Evolutionary conservation across 2,888 invertebrate species (phyloP), one percentile per base, ranked within the genome.

Genomic region (Drosophila putrida): DNA sequence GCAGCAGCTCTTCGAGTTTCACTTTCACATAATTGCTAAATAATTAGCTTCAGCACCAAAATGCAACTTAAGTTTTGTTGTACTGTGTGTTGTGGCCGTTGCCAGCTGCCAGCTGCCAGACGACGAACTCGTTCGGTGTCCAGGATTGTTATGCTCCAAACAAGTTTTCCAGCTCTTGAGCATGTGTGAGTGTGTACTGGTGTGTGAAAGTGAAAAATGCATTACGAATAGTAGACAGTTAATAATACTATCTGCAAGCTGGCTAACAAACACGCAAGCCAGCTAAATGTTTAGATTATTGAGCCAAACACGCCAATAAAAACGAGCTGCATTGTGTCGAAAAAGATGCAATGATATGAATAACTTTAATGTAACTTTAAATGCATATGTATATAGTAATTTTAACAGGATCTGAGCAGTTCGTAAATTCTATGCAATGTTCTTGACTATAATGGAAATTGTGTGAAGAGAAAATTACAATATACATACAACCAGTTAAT

Each of bases 11-110:
- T 68, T 51, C 60, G 49, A 74, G 78, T 82, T 82, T 89, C 88
- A 89, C 89, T 86, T 86, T 86, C 89, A 88, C 85, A 89, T 86
- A 89, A 89, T 89, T 72, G 88, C 71, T 55, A 75, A 76, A 78
- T 78, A 62, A 89, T 86, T 89, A 80, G 74, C 74, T 51, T 38
- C 61, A 68, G 57, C 78, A 63, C 62, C 66, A 58, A 68, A 73
- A 70, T 70, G 62, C 63, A 71, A 55, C 44, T 33, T 51, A 27
- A 63, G 31, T 66, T 66, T 69, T 58, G 63, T 58, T 58, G 68
- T 31, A 6, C 31, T 46, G 63, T 75, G 63, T 75, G 67, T 67
- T 54, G 8, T 33, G 15, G 15, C 36, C 13, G 36, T 13, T 33
- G 47, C 33, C 47, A 47, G 33, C 3, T 39, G 39, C 53, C 75